Evolutionary conservation across 2,888 invertebrate genomes (phyloP), one percentile per base, ranked within the genome.

Genomic region (Drosophila bunnanda): DNA sequence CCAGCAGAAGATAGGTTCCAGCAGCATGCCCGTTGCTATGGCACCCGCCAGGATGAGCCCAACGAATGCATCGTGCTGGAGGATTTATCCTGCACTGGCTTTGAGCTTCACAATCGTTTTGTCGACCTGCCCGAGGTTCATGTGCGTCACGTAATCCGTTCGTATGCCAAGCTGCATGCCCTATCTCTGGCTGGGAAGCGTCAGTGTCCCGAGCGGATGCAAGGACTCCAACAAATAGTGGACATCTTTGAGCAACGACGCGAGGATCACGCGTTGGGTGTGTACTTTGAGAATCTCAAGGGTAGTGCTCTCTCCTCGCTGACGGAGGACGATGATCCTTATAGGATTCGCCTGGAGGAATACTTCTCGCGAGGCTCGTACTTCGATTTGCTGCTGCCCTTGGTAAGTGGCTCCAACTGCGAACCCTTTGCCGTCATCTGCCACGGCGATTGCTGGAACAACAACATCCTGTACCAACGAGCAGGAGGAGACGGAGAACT

Each of bases 131-230:
- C 91, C 9, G 64, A 90, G 7, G 91, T 93, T 6, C 90, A 92
- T 75, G 91, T 92, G 4, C 89, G 89, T 20, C 76, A 90, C 13
- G 91, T 93, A 4, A 90, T 93, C 69, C 88, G 91, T 58, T 90
- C 91, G 8, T 90, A 93, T 43, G 93, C 92, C 12, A 93, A 93
- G 46, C 91, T 93, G 54, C 93, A 93, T 76, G 93, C 93, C 0
- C 82, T 93, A 6, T 93, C 93, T 4, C 87, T 93, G 59, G 93
- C 93, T 0, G 80, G 86, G 7, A 91, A 91, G 66, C 83, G 88
- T 44, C 88, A 90, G 68, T 69, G 75, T 5, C 82, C 89, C 0
- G 85, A 88, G 4, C 68, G 73, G 17, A 54, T 91, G 17, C 44
- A 60, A 2, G 70, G 78, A 25, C 89, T 84, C 28, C 78, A 76